Evolutionary conservation across 1,140 invertebrate genomes (phyloP).

Genomic region (Brachionus paranguensis): DNA sequence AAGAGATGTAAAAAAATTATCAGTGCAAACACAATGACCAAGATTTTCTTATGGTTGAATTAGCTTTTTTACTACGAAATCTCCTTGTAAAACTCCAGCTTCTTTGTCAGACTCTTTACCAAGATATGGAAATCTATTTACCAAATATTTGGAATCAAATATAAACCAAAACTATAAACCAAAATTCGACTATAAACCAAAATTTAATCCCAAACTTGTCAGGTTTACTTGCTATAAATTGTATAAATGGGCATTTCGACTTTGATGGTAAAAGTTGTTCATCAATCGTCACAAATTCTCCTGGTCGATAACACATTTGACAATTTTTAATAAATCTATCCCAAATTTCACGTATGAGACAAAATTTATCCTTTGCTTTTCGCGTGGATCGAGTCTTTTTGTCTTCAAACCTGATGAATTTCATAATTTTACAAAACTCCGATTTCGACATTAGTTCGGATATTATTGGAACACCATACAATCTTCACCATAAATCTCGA

Average conservation of each 20-base stretch:
- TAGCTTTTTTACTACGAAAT: slow-evolving; percentile 39
- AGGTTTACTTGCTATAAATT: slow-evolving; percentile 41
- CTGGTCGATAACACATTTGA: slow-evolving; percentile 37
- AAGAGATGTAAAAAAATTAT: slow-evolving; percentile 41
- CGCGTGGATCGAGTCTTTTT: neutral
- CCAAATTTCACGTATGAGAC: slow-evolving; percentile 40
- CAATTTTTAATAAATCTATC: slow-evolving; percentile 42
- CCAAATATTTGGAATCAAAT: slow-evolving; percentile 39
- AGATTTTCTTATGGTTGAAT: neutral
- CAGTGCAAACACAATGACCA: slow-evolving; percentile 30
- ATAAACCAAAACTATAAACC: too few species aligned
- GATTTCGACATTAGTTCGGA: slow-evolving; percentile 5
- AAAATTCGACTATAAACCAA: slow-evolving; percentile 22
- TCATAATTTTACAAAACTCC: slow-evolving; percentile 16
- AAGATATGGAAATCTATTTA: slow-evolving; percentile 40
- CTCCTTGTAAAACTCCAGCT: neutral
- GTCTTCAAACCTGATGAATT: slow-evolving; percentile 39
- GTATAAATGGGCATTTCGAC: slow-evolving; percentile 37
- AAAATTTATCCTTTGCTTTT: slow-evolving; percentile 39
- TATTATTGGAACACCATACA: neutral
- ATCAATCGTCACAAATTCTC: slow-evolving; percentile 36
- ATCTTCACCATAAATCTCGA: neutral
- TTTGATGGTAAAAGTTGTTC: slow-evolving; percentile 41
- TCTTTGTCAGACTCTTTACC: slow-evolving; percentile 35
- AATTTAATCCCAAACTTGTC: slow-evolving; percentile 40